A percentile compares a stretch with the other conserved stretches of the same genome.
These are phyloP conservation scores for Anthophora plumipes DNA, from an alignment of 2,888 invertebrate species.

Conservation along the genomic window DNA sequence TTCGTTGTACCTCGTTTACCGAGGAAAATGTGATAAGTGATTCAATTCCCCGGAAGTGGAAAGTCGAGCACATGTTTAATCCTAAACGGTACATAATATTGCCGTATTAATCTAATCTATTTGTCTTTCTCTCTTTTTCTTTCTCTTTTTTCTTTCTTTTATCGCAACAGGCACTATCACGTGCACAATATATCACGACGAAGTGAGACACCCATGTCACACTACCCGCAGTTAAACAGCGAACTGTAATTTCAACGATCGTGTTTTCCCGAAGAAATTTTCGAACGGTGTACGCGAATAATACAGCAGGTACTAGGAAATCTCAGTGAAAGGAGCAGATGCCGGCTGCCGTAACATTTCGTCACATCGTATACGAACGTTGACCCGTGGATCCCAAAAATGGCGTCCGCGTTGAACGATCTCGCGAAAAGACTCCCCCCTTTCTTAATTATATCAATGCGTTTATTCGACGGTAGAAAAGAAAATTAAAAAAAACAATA, in stretches of 20 bases:
- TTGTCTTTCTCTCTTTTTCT: too few species aligned
- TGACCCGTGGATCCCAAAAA: conserved; percentile 33
- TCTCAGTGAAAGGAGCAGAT: conserved; percentile 52
- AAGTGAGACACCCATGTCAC: conserved; percentile 6
- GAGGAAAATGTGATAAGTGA: too few species aligned
- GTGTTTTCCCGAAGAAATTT: background rate
- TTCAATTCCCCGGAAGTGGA: too few species aligned
- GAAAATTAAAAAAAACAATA: too few species aligned
- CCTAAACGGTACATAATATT: too few species aligned
- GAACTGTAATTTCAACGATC: conserved; percentile 17
- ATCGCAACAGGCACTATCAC: background rate
- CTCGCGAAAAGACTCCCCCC: background rate
- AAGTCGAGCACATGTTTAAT: too few species aligned
- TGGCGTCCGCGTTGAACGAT: background rate
- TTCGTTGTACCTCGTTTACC: too few species aligned
- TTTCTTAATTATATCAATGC: too few species aligned
- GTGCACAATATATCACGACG: background rate
- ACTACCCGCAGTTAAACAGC: background rate
- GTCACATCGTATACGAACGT: background rate
- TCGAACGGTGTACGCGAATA: background rate
- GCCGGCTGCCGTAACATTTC: conserved; percentile 26
- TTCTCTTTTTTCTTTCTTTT: too few species aligned
- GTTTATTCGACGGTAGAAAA: too few species aligned
- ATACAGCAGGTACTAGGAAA: conserved; percentile 37
- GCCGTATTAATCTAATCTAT: too few species aligned